Evolutionary conservation across 2,888 invertebrate genomes (phyloP).

Genomic region (Esperia sulphurella): DNA sequence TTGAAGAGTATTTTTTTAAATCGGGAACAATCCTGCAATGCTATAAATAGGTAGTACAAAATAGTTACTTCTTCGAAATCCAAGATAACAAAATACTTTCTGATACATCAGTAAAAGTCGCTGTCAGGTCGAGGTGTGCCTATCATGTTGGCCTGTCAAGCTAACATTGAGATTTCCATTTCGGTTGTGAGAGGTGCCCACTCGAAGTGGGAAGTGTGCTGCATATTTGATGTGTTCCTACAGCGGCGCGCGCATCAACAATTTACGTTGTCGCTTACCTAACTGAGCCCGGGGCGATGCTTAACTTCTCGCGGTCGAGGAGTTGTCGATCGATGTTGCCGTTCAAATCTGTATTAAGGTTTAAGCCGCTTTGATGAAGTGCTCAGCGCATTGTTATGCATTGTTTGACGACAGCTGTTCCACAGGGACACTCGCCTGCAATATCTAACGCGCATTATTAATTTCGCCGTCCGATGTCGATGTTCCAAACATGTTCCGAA

Average conservation of each 20-base stretch:
- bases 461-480: conserved; percentile 17
- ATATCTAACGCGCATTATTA: conserved; percentile 29
- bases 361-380: conserved; percentile 29
- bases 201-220: conserved; percentile 44
- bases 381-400: conserved; percentile 8
- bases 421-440: conserved; percentile 20
- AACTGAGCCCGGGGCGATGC: conserved; percentile 44
- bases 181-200: conserved; percentile 33
- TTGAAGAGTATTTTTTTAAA: too few species aligned
- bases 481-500: conserved; percentile 12
- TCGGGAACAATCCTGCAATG: too few species aligned
- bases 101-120: conserved; percentile 16
- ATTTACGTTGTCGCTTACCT: conserved; percentile 52
- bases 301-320: conserved; percentile 37
- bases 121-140: conserved; percentile 22
- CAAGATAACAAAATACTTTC: conserved; percentile 22
- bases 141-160: conserved; percentile 39
- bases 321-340: conserved; percentile 45
- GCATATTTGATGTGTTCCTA: conserved; percentile 63
- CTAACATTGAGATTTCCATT: conserved; percentile 41
- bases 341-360: conserved; percentile 48
- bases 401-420: conserved; percentile 30
- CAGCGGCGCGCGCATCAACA: conserved; percentile 49
- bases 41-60: too few species aligned
- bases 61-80: too few species aligned